A percentile compares a stretch with the other conserved stretches of the same genome.
Conservation (phyloP, 2,113 vertebrate genomes). For the Cathartes aura region DNA sequence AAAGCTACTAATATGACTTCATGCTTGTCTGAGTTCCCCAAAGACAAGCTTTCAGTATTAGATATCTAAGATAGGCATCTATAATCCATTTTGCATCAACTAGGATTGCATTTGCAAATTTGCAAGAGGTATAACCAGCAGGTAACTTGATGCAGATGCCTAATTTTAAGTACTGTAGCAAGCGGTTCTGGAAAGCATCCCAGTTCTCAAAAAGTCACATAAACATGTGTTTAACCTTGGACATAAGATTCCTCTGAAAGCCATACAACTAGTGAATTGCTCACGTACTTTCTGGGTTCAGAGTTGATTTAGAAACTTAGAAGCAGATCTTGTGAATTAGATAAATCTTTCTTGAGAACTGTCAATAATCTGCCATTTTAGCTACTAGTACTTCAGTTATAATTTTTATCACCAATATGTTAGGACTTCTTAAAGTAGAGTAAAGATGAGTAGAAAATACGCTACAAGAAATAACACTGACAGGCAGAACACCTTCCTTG, state of each 20-base stretch:
- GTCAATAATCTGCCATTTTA: background rate
- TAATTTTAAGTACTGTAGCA: background rate
- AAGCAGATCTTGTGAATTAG: background rate
- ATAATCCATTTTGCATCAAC: constrained; percentile 26
- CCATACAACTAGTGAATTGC: background rate
- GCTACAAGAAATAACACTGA: background rate
- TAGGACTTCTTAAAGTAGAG: background rate
- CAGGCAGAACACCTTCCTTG: background rate
- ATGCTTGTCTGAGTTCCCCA: constrained; percentile 35
- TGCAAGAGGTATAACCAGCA: background rate
- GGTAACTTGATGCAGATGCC: background rate
- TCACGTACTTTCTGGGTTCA: background rate
- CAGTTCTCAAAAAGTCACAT: background rate
- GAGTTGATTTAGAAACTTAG: background rate
- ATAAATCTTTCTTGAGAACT: background rate
- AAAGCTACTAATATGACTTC: constrained; percentile 37
- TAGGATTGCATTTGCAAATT: background rate
- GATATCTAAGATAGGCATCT: constrained; percentile 17
- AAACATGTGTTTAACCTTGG: background rate
- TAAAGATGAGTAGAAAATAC: background rate
- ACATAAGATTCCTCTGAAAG: background rate
- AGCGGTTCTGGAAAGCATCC: background rate
- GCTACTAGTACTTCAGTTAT: background rate
- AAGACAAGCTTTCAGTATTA: constrained; percentile 1
- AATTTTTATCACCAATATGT: background rate